Percentiles rank a stretch among this genome's conserved stretches.
phyloP scores from a whole-genome alignment of 2,888 invertebrate genomes.

The Onchidella celtica region DNA sequence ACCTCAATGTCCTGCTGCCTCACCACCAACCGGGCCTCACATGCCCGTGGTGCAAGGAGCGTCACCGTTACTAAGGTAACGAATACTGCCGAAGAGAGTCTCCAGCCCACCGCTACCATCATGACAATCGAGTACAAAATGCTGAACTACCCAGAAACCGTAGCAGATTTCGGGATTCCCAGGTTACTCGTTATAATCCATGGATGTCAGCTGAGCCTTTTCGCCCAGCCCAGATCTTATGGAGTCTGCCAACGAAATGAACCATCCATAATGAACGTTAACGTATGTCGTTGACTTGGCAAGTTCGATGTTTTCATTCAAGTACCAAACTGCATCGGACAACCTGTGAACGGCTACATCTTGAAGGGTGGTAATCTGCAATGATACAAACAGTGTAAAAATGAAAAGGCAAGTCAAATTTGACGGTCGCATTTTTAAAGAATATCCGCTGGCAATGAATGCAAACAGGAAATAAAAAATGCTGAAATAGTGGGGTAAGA shows the following conservation, averaged over 20 bases:
- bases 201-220: neutral
- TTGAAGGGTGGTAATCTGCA: neutral
- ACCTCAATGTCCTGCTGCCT: conserved; percentile 69
- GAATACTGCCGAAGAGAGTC: neutral
- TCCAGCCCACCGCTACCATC: neutral
- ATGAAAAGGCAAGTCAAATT: too few species aligned
- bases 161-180: conserved; percentile 6
- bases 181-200: conserved; percentile 19
- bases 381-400: too few species aligned
- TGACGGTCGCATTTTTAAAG: too few species aligned
- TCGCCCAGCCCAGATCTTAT: neutral
- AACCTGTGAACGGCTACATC: too few species aligned
- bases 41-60: conserved; percentile 17
- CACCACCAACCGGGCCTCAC: conserved; percentile 59
- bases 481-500: too few species aligned
- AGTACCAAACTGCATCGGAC: too few species aligned
- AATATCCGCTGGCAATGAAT: too few species aligned
- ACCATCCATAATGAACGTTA: conserved; percentile 16
- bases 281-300: too few species aligned
- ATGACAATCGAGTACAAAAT: neutral
- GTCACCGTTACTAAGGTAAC: neutral
- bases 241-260: conserved; percentile 27
- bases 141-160: neutral
- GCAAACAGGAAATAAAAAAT: too few species aligned
- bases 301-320: too few species aligned